phyloP scores from a whole-genome alignment of 2,113 vertebrate genomes.

The Chaenogobius annularis region DNA sequence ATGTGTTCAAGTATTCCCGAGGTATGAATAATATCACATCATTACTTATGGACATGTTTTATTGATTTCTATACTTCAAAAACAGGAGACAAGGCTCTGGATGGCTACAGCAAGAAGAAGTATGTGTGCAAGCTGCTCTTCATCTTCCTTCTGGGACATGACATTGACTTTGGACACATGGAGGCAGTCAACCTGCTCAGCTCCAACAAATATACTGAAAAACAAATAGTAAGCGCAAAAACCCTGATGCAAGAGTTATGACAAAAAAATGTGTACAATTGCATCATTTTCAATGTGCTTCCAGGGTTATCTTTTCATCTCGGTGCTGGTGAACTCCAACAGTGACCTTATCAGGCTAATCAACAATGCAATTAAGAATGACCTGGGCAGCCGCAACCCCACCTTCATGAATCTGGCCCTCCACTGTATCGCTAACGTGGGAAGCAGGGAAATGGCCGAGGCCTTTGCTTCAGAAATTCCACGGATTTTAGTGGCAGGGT shows the following conservation, averaged over 20 bases:
- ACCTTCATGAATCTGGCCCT: slow-evolving; percentile 91
- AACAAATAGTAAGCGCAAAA: slow-evolving; percentile 83
- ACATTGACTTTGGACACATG: slow-evolving; percentile 92
- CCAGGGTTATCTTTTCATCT: slow-evolving; percentile 90
- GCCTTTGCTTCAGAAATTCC: slow-evolving; percentile 87
- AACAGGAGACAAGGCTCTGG: slow-evolving; percentile 85
- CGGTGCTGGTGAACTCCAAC: slow-evolving; percentile 89
- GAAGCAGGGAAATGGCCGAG: slow-evolving; percentile 91
- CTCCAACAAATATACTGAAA: slow-evolving; percentile 91
- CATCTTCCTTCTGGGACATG: slow-evolving; percentile 89
- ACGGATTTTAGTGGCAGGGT: slow-evolving; percentile 87
- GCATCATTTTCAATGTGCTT: neutral
- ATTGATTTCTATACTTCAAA: neutral
- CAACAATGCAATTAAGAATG: slow-evolving; percentile 89
- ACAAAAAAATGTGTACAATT: neutral
- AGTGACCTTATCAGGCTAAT: slow-evolving; percentile 89
- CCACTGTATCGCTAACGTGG: slow-evolving; percentile 90
- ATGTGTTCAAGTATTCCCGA: too few relatives aligned
- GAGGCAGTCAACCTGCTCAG: slow-evolving; percentile 90
- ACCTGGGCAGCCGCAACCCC: slow-evolving; percentile 87
- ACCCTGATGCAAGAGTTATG: neutral
- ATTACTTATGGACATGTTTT: slow-evolving; percentile 1
- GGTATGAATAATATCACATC: slow-evolving; percentile 1
- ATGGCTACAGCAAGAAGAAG: slow-evolving; percentile 91
- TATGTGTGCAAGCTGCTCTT: slow-evolving; percentile 91